A percentile compares a stretch with the other conserved stretches of the same genome.
These are phyloP conservation scores for Heliangelus exortis DNA, from an alignment of 2,797 vertebrate genomes.

Conservation along the genomic window DNA sequence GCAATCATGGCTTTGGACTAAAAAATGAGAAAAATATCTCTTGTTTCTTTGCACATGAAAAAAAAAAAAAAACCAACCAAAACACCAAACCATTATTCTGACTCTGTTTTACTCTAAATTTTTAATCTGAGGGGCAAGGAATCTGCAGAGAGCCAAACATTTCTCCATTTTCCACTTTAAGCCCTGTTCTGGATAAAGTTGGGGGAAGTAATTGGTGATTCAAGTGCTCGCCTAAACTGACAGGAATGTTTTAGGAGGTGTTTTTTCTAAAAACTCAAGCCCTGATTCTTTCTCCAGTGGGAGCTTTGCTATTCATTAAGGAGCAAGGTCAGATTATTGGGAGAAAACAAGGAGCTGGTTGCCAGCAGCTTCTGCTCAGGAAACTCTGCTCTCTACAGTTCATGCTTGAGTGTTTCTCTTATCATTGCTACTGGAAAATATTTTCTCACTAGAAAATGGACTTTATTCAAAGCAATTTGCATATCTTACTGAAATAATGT, in stretches of 20 bases:
- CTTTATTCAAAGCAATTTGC: constrained; percentile 27
- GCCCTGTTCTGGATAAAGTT: background rate
- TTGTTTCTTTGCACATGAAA: background rate
- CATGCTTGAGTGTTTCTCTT: background rate
- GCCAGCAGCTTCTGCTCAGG: constrained; percentile 18
- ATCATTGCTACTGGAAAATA: constrained; percentile 18
- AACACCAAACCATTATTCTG: rapidly evolving
- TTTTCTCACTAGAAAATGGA: constrained; percentile 1
- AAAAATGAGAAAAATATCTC: background rate
- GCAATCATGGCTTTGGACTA: background rate
- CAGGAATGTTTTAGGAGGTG: constrained; percentile 21
- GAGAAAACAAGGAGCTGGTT: background rate
- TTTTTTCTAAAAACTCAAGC: constrained; percentile 11
- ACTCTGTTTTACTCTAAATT: background rate
- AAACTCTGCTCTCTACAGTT: background rate
- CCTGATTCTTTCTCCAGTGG: background rate
- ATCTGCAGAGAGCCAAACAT: background rate
- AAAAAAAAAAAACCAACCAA: rapidly evolving
- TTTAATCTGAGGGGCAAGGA: background rate
- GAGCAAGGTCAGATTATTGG: background rate
- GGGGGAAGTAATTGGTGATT: background rate
- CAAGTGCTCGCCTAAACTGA: constrained; percentile 6
- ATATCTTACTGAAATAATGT: constrained; percentile 1
- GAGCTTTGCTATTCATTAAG: constrained; percentile 24
- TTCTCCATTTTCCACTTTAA: constrained; percentile 1